A percentile compares a stretch with the other conserved stretches of the same genome.
phyloP scores from a whole-genome alignment of 2,888 invertebrate species.

The Carterocephalus palaemon region DNA sequence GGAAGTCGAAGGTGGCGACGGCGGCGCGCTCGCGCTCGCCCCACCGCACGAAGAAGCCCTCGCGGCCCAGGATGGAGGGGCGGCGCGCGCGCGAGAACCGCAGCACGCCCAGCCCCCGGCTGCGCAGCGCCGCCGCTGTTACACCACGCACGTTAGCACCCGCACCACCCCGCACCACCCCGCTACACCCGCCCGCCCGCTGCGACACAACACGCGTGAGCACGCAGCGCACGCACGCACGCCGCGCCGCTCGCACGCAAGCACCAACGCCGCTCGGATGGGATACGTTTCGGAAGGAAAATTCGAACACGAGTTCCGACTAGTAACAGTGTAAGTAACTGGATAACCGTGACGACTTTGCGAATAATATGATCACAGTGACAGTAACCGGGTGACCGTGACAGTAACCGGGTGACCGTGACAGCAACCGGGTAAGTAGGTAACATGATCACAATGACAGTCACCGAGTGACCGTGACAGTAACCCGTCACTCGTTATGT shows the following conservation, averaged over 20 bases:
- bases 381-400: too few species aligned
- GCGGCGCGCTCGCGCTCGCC: conserved; percentile 88
- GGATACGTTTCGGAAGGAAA: not conserved
- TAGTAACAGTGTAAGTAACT: too few species aligned
- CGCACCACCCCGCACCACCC: conserved; percentile 42
- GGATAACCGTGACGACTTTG: too few species aligned
- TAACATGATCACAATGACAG: too few species aligned
- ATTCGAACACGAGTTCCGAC: too few species aligned
- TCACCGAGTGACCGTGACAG: too few species aligned
- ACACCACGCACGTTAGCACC: conserved; percentile 50
- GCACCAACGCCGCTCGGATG: conserved; percentile 29
- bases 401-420: too few species aligned
- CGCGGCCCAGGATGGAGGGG: conserved; percentile 86
- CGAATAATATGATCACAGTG: too few species aligned
- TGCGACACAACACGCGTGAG: conserved; percentile 23
- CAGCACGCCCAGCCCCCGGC: conserved; percentile 77
- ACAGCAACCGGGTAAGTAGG: too few species aligned
- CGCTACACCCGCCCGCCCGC: conserved; percentile 28
- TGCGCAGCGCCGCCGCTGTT: conserved; percentile 81
- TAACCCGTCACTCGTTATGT: too few species aligned
- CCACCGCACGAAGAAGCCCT: conserved; percentile 87
- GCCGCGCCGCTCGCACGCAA: conserved; percentile 34
- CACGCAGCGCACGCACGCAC: conserved; percentile 23
- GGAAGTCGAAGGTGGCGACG: conserved; percentile 88
- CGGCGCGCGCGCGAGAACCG: conserved; percentile 74